Evolutionary conservation across 2,113 vertebrate species (phyloP).

Genomic region (Cyphomyrus discorhynchus): DNA sequence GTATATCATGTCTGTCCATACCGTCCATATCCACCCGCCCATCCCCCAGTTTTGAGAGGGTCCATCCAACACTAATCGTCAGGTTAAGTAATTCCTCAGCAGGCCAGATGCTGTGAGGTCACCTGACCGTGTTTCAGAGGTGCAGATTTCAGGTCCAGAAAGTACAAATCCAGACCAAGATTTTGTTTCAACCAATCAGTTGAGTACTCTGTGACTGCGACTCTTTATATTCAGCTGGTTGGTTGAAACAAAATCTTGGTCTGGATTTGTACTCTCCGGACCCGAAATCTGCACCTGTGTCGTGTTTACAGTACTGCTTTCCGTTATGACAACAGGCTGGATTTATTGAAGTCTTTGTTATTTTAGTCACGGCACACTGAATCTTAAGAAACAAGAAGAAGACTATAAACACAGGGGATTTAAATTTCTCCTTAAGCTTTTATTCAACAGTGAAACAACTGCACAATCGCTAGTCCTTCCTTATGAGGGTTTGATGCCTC

Average conservation of each 20-base stretch:
- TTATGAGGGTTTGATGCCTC: background rate
- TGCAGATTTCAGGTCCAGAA: too few species aligned
- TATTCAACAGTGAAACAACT: background rate
- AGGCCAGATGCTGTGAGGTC: background rate
- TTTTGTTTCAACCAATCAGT: too few species aligned
- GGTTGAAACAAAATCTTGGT: too few species aligned
- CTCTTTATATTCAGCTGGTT: too few species aligned
- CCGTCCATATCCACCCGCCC: background rate
- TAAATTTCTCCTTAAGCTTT: background rate
- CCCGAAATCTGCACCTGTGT: background rate
- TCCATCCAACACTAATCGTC: background rate
- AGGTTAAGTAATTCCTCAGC: background rate
- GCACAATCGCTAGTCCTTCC: background rate
- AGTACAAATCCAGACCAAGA: too few species aligned
- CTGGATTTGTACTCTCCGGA: too few species aligned
- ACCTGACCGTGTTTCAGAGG: background rate
- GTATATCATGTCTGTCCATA: background rate
- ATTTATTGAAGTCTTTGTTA: background rate
- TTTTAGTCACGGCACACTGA: background rate
- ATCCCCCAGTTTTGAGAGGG: background rate
- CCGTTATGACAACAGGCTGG: background rate
- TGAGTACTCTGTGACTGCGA: too few species aligned
- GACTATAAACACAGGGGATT: background rate
- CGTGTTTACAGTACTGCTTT: background rate
- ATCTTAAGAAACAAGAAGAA: background rate